Conservation (phyloP, 2,888 invertebrate species). For the Adelognathus sp. region DNA sequence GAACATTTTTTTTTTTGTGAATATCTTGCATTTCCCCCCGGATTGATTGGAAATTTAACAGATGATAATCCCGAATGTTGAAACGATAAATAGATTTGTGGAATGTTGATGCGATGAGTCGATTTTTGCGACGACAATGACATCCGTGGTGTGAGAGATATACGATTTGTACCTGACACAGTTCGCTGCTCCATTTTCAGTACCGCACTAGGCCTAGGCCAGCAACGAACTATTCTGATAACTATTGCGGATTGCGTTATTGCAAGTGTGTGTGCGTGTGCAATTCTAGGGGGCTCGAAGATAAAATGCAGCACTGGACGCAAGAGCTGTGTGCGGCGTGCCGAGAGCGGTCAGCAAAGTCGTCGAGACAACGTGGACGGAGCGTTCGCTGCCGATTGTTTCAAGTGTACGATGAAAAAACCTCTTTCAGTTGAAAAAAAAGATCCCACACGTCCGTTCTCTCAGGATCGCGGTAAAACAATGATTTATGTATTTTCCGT, state of each 20-base stretch:
- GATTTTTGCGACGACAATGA: constrained; percentile 1
- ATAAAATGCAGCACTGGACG: constrained; percentile 55
- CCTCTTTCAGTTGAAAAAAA: background rate
- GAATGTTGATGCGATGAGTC: constrained; percentile 24
- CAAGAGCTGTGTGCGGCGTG: background rate
- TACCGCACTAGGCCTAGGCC: constrained; percentile 67
- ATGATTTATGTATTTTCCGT: background rate
- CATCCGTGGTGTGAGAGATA: background rate
- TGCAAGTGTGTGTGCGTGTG: constrained; percentile 57
- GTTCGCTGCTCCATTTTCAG: constrained; percentile 66
- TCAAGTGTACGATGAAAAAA: background rate
- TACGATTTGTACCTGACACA: constrained; percentile 63
- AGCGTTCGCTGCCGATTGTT: background rate
- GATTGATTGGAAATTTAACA: too few species aligned
- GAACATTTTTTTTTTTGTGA: too few species aligned
- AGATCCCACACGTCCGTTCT: background rate
- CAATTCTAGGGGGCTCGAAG: constrained; percentile 59
- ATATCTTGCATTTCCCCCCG: too few species aligned
- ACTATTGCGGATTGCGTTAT: constrained; percentile 63
- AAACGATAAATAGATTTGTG: too few species aligned
- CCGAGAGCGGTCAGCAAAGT: constrained; percentile 7
- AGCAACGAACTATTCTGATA: constrained; percentile 64
- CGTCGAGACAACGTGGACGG: background rate
- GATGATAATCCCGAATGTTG: too few species aligned
- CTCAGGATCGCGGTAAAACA: background rate